phyloP scores from a whole-genome alignment of 2,888 invertebrate species.

The Rhingia rostrata region DNA sequence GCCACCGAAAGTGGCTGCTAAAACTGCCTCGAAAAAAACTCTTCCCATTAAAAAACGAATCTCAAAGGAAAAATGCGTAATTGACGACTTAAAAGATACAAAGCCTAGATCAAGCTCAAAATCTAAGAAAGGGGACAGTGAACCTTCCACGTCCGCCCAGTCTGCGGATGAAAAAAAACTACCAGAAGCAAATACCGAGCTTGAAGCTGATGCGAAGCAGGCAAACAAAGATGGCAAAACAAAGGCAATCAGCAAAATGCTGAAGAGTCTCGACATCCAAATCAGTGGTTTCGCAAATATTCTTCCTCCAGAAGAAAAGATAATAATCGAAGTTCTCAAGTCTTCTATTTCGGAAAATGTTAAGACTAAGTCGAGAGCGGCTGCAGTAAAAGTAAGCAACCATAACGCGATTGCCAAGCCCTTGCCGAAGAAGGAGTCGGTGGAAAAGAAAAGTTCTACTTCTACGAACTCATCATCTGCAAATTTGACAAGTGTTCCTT shows the following conservation, averaged over 20 bases:
- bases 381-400: slow-evolving; percentile 81
- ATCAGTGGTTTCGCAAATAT: slow-evolving; percentile 82
- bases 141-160: slow-evolving; percentile 65
- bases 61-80: slow-evolving; percentile 47
- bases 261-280: slow-evolving; percentile 82
- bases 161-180: slow-evolving; percentile 74
- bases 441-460: slow-evolving; percentile 34
- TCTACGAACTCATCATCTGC: slow-evolving; percentile 23
- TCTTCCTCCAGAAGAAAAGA: slow-evolving; percentile 80
- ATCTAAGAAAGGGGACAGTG: slow-evolving; percentile 53
- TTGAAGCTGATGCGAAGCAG: slow-evolving; percentile 75
- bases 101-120: slow-evolving; percentile 51
- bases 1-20: slow-evolving; percentile 43
- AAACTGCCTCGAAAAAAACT: slow-evolving; percentile 76
- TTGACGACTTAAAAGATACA: slow-evolving; percentile 62
- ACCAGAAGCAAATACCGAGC: slow-evolving; percentile 23
- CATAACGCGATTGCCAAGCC: slow-evolving; percentile 55
- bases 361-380: slow-evolving; percentile 82
- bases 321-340: slow-evolving; percentile 80
- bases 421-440: slow-evolving; percentile 27
- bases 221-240: slow-evolving; percentile 80
- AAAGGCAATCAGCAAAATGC: slow-evolving; percentile 82
- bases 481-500: slow-evolving; percentile 43
- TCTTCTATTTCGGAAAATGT: slow-evolving; percentile 83
- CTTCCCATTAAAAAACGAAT: slow-evolving; percentile 75